These are phyloP conservation scores for Rhynchomys soricoides DNA, from an alignment of 2,113 vertebrate genomes.

Conservation along the genomic window DNA sequence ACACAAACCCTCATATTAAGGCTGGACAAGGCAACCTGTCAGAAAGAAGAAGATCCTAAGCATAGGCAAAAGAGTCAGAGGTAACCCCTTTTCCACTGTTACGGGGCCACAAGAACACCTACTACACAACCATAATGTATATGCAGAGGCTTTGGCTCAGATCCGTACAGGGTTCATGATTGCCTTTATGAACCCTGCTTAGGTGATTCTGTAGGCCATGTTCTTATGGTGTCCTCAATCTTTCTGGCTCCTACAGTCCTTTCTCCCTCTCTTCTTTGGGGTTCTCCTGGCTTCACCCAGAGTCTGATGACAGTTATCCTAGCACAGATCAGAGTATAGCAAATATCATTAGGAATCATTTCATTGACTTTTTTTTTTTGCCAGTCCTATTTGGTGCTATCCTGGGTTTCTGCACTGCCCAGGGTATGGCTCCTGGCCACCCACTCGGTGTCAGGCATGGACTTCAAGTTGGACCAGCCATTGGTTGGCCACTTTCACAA, in stretches of 20 bases:
- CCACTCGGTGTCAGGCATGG: not conserved
- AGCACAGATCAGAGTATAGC: not conserved
- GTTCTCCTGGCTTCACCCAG: not conserved
- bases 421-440: not conserved
- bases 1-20: not conserved
- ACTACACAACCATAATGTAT: not conserved
- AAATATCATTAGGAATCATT: not conserved
- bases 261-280: not conserved
- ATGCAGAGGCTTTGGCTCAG: not conserved
- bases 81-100: not conserved
- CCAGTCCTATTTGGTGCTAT: not conserved
- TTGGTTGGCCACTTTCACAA: not conserved
- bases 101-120: not conserved
- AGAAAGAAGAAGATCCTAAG: not conserved
- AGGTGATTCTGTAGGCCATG: not conserved
- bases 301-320: not conserved
- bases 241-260: not conserved
- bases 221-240: not conserved
- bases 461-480: not conserved
- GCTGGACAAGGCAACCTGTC: not conserved
- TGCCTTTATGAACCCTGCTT: not conserved
- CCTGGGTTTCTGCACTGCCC: not conserved
- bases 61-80: not conserved
- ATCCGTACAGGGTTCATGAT: not conserved
- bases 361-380: not conserved